These are phyloP conservation scores for Pediacus dermestoides DNA, from an alignment of 2,888 invertebrate species.

Conservation along the genomic window DNA sequence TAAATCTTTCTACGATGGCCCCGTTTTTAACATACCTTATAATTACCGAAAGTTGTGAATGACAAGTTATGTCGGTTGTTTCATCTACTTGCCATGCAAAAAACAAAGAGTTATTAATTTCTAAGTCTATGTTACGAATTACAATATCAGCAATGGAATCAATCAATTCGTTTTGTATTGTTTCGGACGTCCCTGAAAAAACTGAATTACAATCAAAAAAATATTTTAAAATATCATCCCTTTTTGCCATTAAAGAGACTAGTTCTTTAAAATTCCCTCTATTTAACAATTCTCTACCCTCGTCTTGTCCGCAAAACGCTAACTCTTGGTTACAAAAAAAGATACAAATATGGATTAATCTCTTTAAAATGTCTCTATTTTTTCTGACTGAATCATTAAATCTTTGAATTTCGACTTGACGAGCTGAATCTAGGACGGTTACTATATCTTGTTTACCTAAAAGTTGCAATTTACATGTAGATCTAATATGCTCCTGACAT, in stretches of 20 bases:
- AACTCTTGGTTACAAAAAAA: constrained; percentile 11
- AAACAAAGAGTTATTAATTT: constrained; percentile 16
- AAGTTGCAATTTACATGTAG: no score
- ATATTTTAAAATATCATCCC: not conserved
- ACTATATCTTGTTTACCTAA: no score
- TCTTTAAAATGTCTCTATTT: no score
- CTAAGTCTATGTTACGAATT: constrained; percentile 12
- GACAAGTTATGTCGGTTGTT: constrained; percentile 26
- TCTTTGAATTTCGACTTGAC: no score
- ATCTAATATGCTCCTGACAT: no score
- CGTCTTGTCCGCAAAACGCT: constrained; percentile 13
- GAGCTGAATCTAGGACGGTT: no score
- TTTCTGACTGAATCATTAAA: no score
- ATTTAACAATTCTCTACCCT: constrained; percentile 13
- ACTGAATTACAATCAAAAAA: constrained; percentile 6
- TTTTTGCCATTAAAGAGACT: constrained; percentile 21
- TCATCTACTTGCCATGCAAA: constrained; percentile 24
- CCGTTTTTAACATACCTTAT: constrained; percentile 31
- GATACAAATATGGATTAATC: constrained; percentile 10
- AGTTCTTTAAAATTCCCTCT: constrained; percentile 15
- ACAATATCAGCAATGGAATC: constrained; percentile 13
- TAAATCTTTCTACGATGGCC: constrained; percentile 33
- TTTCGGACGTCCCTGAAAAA: constrained; percentile 18
- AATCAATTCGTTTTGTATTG: constrained; percentile 23
- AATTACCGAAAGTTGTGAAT: constrained; percentile 29